Conservation (phyloP, 2,888 invertebrate species). For the Operophtera brumata region DNA sequence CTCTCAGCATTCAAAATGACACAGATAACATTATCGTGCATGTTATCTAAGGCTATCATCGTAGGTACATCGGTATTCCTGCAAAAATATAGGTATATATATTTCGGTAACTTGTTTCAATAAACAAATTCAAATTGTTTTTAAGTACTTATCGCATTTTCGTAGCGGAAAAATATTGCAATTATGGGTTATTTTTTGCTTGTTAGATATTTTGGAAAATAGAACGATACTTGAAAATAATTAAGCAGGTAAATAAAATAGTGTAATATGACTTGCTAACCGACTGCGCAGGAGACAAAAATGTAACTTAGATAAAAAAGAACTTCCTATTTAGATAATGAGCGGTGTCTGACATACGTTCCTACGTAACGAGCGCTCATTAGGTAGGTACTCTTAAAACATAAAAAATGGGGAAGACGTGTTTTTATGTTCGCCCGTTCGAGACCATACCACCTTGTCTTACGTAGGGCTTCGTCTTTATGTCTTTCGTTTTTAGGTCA, state of each 20-base stretch:
- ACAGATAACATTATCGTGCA: conserved; percentile 48
- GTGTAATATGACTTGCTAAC: conserved; percentile 2
- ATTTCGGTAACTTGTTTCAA: neutral
- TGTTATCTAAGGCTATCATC: conserved; percentile 32
- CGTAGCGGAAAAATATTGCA: too few relatives aligned
- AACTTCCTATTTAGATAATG: conserved; percentile 68
- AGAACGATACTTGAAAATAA: too few relatives aligned
- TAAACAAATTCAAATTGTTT: neutral
- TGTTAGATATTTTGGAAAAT: too few relatives aligned
- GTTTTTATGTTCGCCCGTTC: too few relatives aligned
- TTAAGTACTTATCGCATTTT: neutral
- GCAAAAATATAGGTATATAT: conserved; percentile 12
- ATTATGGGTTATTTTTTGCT: too few relatives aligned
- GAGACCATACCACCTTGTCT: too few relatives aligned
- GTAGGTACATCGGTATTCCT: conserved; percentile 21
- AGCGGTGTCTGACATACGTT: conserved; percentile 38
- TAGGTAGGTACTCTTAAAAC: too few relatives aligned
- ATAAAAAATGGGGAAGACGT: too few relatives aligned
- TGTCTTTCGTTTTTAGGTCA: too few relatives aligned
- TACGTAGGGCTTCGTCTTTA: too few relatives aligned
- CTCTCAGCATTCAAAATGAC: conserved; percentile 47
- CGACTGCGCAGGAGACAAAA: conserved; percentile 52
- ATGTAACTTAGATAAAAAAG: conserved; percentile 62
- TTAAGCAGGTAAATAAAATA: too few relatives aligned
- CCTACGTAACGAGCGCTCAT: conserved; percentile 25